phyloP scores from a whole-genome alignment of 2,888 invertebrate species.

The Hydrotaea cyrtoneurina region DNA sequence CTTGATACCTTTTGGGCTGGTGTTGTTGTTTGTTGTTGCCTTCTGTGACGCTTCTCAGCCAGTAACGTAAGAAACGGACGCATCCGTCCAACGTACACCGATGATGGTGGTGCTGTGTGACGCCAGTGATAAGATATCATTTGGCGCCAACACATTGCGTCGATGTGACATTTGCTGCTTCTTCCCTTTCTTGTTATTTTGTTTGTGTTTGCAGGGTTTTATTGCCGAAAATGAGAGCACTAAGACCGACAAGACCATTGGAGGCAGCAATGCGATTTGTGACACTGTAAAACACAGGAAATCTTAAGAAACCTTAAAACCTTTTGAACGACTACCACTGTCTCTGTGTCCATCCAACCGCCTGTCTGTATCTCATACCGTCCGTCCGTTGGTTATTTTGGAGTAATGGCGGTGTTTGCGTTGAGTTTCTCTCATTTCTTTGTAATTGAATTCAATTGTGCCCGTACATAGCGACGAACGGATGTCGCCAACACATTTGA shows the following conservation, averaged over 20 bases:
- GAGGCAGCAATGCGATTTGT: slow-evolving; percentile 34
- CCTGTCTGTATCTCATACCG: not conserved
- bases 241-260: not conserved
- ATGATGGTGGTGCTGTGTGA: slow-evolving; percentile 53
- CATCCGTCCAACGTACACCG: slow-evolving; percentile 20
- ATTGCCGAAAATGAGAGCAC: slow-evolving; percentile 31
- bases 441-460: slow-evolving; percentile 30
- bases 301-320: slow-evolving; percentile 32
- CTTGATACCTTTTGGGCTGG: slow-evolving; percentile 43
- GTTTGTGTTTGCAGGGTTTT: not conserved
- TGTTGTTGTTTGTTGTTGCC: slow-evolving; percentile 25
- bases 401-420: not conserved
- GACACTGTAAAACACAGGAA: slow-evolving; percentile 41
- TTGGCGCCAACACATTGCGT: slow-evolving; percentile 71
- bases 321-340: not conserved
- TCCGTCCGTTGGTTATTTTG: not conserved
- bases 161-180: slow-evolving; percentile 59
- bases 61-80: not conserved
- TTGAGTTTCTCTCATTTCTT: slow-evolving; percentile 7
- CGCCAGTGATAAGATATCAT: slow-evolving; percentile 71
- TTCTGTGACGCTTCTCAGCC: slow-evolving; percentile 23
- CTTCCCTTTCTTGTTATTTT: slow-evolving; percentile 11
- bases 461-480: not conserved
- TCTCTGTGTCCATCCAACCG: not conserved
- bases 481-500: slow-evolving; percentile 2